Evolutionary conservation across 2,113 vertebrate genomes (phyloP), one percentile per base, ranked within the genome.

Genomic region (Ptychochromis oligacanthus): DNA sequence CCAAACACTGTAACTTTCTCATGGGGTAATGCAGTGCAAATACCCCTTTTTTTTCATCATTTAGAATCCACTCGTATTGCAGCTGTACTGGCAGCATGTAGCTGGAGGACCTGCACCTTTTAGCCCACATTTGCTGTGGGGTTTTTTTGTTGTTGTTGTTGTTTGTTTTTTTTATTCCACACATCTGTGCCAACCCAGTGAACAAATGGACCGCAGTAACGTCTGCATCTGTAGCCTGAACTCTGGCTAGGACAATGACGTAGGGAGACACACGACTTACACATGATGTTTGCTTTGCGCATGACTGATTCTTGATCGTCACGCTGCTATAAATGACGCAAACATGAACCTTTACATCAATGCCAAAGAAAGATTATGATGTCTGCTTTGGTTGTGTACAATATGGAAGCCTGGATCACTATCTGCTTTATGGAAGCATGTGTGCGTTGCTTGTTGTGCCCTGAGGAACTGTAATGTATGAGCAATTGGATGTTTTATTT

Each of bases 141-240:
- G n/a, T n/a, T 60, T 31, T 54, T 55, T 77, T n/a, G n/a, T n/a
- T n/a, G n/a, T n/a, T n/a, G n/a, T n/a, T n/a, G n/a, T n/a, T n/a
- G n/a, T n/a, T n/a, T n/a, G 80, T 70, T 28, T 31, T 70, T 26
- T 52, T 54, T 80, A 79, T 74, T 20, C 46, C 78, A 38, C 79
- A 65, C 82, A 93, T 93, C 91, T 94, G 88, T 93, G 65, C 83
- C 92, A 56, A 61, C 70, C 84, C 89, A 91, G 72, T 91, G 87
- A 82, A 91, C 88, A 93, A 91, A 93, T 92, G 86, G 86, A 87
- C 84, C 46, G 59, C 20, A 54, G 60, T 36, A 75, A 79, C 17
- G 76, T 89, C 89, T 91, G 86, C 86, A 1, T 70, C 17, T 77
- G 61, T 34, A 34, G 80, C 80, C 34, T 87, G 64, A 89, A 58